A percentile compares a stretch with the other conserved stretches of the same genome.
These are phyloP conservation scores for Botia kubotai DNA, from an alignment of 2,797 vertebrate genomes.

Conservation along the genomic window DNA sequence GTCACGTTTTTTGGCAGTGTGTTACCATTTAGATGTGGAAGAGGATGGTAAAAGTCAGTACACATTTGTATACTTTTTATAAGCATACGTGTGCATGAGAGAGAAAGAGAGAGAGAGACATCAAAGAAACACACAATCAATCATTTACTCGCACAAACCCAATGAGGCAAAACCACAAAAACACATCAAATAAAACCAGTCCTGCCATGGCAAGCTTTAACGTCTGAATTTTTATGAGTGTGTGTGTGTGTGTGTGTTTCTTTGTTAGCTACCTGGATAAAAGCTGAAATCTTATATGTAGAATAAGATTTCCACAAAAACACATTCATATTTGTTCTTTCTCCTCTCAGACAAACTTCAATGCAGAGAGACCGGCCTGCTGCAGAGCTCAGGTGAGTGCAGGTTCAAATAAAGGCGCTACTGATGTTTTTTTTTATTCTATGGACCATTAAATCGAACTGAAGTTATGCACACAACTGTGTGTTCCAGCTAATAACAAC, in stretches of 20 bases:
- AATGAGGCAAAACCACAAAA: slow-evolving; percentile 57
- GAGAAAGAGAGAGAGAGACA: slow-evolving; percentile 1
- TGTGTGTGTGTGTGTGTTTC: slow-evolving; percentile 9
- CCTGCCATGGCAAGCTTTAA: slow-evolving; percentile 16
- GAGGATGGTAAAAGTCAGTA: background rate
- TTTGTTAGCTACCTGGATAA: slow-evolving; percentile 17
- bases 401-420: slow-evolving; percentile 28
- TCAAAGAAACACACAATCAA: slow-evolving; percentile 53
- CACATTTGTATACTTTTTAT: background rate
- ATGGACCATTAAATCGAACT: slow-evolving; percentile 49
- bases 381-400: slow-evolving; percentile 17
- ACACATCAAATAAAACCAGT: slow-evolving; percentile 44
- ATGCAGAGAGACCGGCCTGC: background rate
- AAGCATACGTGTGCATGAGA: background rate
- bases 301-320: too few relatives aligned
- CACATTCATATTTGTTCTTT: background rate
- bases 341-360: slow-evolving; percentile 10
- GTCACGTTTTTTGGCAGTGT: too few relatives aligned
- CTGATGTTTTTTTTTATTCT: slow-evolving; percentile 28
- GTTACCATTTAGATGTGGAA: background rate
- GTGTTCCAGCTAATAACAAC: slow-evolving; percentile 24
- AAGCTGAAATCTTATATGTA: background rate
- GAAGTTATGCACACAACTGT: slow-evolving; percentile 52
- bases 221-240: too few relatives aligned
- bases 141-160: slow-evolving; percentile 66